Base-by-base conservation (phyloP, 2,113 vertebrate genomes). In the Macheiramphus alcinus region DNA sequence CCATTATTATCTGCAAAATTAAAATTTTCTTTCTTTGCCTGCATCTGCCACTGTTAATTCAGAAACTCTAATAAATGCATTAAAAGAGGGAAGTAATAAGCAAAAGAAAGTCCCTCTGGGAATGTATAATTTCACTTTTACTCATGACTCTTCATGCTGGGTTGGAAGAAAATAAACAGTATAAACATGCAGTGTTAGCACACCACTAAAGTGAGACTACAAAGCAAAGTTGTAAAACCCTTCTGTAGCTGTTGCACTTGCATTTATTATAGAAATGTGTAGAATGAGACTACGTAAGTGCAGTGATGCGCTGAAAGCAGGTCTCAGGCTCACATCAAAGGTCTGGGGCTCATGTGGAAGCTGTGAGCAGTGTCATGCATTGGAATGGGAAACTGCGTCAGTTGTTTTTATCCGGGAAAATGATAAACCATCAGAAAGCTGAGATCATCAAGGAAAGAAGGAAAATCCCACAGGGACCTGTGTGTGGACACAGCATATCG, bases 1-100 rank as follows among this genome's bases (percentile, higher is more conserved):
- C 87, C 70, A 86, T 86, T 94, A 94, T 95, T 92, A 95, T 94
- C 87, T 95, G 76, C 89, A 94, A 91, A 97, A 96, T 97, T 96
- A 96, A 94, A 88, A 80, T 86, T 96, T 93, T 67, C 91, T 93
- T 93, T 82, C 82, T 94, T 83, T 94, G 80, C 91, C 76, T 81
- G 53, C 83, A 88, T 93, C 89, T 97, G 86, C 93, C 75, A 53
- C 80, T 96, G 76, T 93, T 97, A 96, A 95, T 95, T 93, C 83
- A 89, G 86, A 79, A 93, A 38, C 80, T 89, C 58, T 97, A 97
- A 97, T 94, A 95, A 96, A 94, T 93, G 85, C 84, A 88, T 94
- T 92, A 78, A 86, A 92, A 97, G 56, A 87, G 61, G 75, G 81
- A 97, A 90, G 70, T 87, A 95, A 93, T 91, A 95, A 93, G 73